phyloP scores from a whole-genome alignment of 1,140 invertebrate genomes.

The Atopsyche davidsoni region DNA sequence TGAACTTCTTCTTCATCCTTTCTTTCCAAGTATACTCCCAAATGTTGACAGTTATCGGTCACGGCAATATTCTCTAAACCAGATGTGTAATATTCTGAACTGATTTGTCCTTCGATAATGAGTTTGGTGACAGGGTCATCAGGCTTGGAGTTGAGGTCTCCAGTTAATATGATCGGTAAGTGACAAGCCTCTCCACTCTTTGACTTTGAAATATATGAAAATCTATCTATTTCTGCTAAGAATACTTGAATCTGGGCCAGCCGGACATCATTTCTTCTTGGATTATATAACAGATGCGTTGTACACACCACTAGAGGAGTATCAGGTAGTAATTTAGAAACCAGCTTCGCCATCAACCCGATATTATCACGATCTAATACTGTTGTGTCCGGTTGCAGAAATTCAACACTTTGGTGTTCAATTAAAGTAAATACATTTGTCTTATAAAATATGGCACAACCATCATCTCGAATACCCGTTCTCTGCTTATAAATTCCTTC shows the following conservation, averaged over 20 bases:
- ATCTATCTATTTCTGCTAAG: slow-evolving; percentile 73
- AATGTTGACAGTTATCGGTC: slow-evolving; percentile 62
- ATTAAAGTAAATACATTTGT: slow-evolving; percentile 55
- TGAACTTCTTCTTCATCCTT: slow-evolving; percentile 21
- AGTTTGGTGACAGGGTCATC: slow-evolving; percentile 66
- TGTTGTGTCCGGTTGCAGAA: slow-evolving; percentile 45
- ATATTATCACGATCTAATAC: slow-evolving; percentile 84
- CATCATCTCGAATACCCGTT: slow-evolving; percentile 66
- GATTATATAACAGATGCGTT: slow-evolving; percentile 93
- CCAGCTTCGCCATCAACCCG: slow-evolving; percentile 71
- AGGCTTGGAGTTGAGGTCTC: slow-evolving; percentile 83
- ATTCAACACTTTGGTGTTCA: slow-evolving; percentile 56
- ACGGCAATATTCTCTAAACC: slow-evolving; percentile 43
- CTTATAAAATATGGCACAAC: slow-evolving; percentile 80
- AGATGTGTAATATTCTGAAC: slow-evolving; percentile 24
- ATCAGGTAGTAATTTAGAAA: slow-evolving; percentile 42
- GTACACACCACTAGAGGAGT: slow-evolving; percentile 73
- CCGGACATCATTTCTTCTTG: slow-evolving; percentile 77
- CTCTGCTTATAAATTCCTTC: slow-evolving; percentile 66
- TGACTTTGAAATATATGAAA: slow-evolving; percentile 54
- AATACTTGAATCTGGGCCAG: slow-evolving; percentile 78
- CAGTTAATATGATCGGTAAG: slow-evolving; percentile 75
- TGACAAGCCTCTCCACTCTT: slow-evolving; percentile 44
- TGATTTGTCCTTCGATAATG: slow-evolving; percentile 54
- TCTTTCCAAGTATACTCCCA: slow-evolving; percentile 40